These are phyloP conservation scores for Oceanites oceanicus DNA, from an alignment of 2,113 vertebrate species.

Conservation along the genomic window DNA sequence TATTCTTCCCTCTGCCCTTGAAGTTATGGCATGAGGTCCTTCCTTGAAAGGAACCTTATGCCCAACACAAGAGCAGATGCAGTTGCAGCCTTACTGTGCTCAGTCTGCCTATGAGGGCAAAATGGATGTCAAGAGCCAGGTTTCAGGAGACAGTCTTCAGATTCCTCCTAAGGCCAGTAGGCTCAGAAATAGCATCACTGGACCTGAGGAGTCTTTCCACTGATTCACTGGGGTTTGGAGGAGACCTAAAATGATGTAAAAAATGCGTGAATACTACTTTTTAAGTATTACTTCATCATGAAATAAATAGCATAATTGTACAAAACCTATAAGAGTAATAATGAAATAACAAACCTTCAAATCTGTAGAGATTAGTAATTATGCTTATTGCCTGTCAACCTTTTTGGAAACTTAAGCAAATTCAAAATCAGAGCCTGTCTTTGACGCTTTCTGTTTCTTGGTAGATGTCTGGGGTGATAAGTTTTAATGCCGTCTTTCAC, in stretches of 20 bases:
- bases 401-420: not conserved
- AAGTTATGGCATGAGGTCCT: not conserved
- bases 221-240: not conserved
- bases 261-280: fast-evolving
- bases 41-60: not conserved
- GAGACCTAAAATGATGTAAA: not conserved
- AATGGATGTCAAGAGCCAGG: not conserved
- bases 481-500: not conserved
- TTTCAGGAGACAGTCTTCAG: not conserved
- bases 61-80: not conserved
- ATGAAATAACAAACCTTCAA: not conserved
- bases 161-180: not conserved
- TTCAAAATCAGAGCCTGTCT: not conserved
- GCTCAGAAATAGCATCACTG: not conserved
- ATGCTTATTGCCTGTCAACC: not conserved
- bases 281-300: not conserved
- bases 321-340: not conserved
- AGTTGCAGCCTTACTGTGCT: not conserved
- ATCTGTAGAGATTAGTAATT: not conserved
- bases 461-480: not conserved
- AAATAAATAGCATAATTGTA: not conserved
- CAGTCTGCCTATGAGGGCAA: not conserved
- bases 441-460: not conserved
- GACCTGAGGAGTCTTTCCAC: not conserved
- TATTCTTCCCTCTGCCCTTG: not conserved